Base-by-base conservation (phyloP, 2,797 vertebrate species). In the Gadopsis marmoratus region DNA sequence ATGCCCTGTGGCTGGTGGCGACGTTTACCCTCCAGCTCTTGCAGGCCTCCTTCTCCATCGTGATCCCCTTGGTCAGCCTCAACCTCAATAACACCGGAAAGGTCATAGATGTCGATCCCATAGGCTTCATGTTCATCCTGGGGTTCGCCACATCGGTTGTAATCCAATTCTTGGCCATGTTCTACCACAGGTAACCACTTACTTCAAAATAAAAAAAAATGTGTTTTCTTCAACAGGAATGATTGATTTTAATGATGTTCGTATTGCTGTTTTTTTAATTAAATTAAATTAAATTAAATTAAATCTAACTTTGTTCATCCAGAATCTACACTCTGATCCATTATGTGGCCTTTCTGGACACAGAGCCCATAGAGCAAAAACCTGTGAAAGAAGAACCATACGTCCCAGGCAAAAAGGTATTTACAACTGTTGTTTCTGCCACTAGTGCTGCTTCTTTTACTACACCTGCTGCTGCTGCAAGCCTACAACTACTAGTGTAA, bases 91-190 rank as follows among this genome's bases (percentile, higher is more conserved):
- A 2, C 0, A 74, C 79, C 0, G 71, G 50, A 0, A 2, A 50
- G 1, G 0, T 9, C 0, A 2, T 93, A 1, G 0, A 1, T 5
- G 60, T 95, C 0, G 93, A 95, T 8, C 95, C 95, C 6, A 81
- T 94, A 2, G 84, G 55, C 43, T 84, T 95, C 31, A 94, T 95
- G 93, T 95, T 94, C 79, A 91, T 96, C 31, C 3, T 94, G 17
- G 85, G 93, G 41, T 95, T 95, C n/a, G 91, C 87, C 0, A 0
- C 26, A 0, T 81, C 93, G 1, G 73, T 95, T 16, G 0, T 84
- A 0, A 37, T 95, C n/a, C 95, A 96, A 89, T 95, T 94, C 82
- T 3, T 94, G 0, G 76, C 86, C n/a, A 95, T 95, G 95, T 9
- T 95, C 0, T 95, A 88, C 82, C 93, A 95, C 91, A 94, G 95